Conservation (phyloP, 1,140 invertebrate species). For the Ips typographus region DNA sequence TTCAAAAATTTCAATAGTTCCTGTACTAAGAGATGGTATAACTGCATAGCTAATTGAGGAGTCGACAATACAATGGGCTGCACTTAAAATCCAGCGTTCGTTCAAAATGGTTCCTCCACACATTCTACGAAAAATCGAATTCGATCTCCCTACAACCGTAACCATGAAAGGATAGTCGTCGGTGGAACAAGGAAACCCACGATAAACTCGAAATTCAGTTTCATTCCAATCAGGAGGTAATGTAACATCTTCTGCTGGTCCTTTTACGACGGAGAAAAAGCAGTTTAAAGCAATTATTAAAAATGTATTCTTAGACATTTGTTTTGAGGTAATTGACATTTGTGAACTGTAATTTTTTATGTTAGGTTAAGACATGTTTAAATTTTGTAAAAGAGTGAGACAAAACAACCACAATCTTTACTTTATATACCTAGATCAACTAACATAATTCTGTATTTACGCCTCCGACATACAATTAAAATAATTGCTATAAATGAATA, state of each 20-base stretch:
- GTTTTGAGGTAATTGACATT: too few relatives aligned
- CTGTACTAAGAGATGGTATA: neutral
- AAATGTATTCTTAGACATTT: too few relatives aligned
- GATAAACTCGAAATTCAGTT: neutral
- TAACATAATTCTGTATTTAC: too few relatives aligned
- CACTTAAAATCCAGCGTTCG: slow-evolving; percentile 19
- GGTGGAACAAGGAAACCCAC: slow-evolving; percentile 18
- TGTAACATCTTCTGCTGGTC: neutral
- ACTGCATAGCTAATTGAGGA: neutral
- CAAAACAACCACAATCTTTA: too few relatives aligned
- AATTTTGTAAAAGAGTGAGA: too few relatives aligned
- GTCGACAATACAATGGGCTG: slow-evolving; percentile 15
- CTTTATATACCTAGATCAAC: too few relatives aligned
- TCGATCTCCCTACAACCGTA: neutral
- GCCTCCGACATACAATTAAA: too few relatives aligned
- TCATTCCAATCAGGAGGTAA: neutral
- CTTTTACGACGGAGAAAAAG: too few relatives aligned
- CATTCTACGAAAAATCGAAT: slow-evolving; percentile 1
- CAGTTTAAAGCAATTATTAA: too few relatives aligned
- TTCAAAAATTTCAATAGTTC: neutral
- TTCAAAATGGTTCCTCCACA: slow-evolving; percentile 26
- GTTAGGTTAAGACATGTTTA: too few relatives aligned
- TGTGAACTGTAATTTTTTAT: too few relatives aligned
- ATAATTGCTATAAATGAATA: too few relatives aligned
- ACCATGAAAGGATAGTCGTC: slow-evolving; percentile 29